Base-by-base conservation (phyloP, 2,888 invertebrate genomes). In the Lymantria monacha region DNA sequence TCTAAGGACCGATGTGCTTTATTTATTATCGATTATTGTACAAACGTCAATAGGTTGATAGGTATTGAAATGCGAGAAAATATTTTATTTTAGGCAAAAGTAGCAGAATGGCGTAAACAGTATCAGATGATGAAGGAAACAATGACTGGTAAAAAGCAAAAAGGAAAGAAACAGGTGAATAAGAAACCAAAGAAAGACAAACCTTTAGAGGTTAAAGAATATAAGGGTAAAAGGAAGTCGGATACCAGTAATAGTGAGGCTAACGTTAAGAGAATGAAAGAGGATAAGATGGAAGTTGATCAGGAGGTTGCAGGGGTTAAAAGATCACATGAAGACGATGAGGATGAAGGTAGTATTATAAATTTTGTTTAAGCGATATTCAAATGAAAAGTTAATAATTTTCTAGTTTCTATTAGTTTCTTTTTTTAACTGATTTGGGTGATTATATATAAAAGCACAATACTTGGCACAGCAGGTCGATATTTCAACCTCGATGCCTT, bases 51-150 rank as follows among this genome's bases (percentile, higher is more conserved):
- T n/a, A n/a, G n/a, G n/a, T n/a, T n/a, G n/a, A n/a, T n/a, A n/a
- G n/a, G n/a, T n/a, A n/a, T n/a, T n/a, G n/a, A n/a, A n/a, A n/a
- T n/a, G n/a, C n/a, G n/a, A n/a, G n/a, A n/a, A n/a, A n/a, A n/a
- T 30, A 14, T 36, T 14, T 13, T 13, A 0, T 69, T 56, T 0
- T 59, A 90, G 90, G 62, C 57, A 11, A 90, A 88, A 70, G 53
- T 82, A 5, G 81, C 83, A 66, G 84, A 87, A 65, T 91, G 90
- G 90, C 83, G 83, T 0, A 85, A 84, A 1, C 82, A 62, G 57
- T 90, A 87, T 59, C 84, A 87, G 73, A 79, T 79, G 0, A 83
- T 89, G 84, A 88, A 88, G 60, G 86, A 87, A 15, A 87, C 86
- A 58, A 87, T 88, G 83, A 77, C 71, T 0, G 85, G 83, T 7